phyloP scores from a whole-genome alignment of 37 sponge, comb jelly and placozoan genomes.

The Crambe crambe region DNA sequence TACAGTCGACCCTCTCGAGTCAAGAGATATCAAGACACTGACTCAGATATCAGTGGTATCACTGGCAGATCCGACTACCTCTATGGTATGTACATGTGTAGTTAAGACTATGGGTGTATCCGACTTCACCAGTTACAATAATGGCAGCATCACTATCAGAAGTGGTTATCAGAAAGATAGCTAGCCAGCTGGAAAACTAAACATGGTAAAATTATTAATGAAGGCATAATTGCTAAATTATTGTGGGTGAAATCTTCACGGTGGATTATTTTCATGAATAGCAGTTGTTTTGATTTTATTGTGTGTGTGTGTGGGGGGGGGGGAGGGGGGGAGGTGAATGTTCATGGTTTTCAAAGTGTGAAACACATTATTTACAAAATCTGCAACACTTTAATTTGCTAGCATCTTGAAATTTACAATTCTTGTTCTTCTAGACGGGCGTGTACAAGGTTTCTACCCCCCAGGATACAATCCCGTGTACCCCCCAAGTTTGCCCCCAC shows the following conservation, averaged over 20 bases:
- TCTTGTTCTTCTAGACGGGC: slow-evolving; percentile 9
- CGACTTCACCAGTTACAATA: too few species aligned
- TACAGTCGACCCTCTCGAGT: slow-evolving; percentile 56
- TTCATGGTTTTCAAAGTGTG: too few species aligned
- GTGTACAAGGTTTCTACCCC: slow-evolving; percentile 1
- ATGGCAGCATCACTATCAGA: too few species aligned
- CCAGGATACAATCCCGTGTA: slow-evolving; percentile 29
- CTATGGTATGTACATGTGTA: background rate
- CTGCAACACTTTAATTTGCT: too few species aligned
- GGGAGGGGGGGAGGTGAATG: too few species aligned
- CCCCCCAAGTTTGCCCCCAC: slow-evolving; percentile 1
- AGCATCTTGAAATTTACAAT: background rate
- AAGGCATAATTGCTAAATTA: too few species aligned
- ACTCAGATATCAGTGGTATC: slow-evolving; percentile 39
- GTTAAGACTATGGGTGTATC: background rate
- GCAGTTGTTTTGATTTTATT: background rate
- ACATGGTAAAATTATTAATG: too few species aligned
- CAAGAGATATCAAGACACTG: slow-evolving; percentile 39
- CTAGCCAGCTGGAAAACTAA: too few species aligned
- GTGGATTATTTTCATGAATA: too few species aligned
- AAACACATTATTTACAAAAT: too few species aligned
- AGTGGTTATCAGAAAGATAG: too few species aligned
- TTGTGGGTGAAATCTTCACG: too few species aligned
- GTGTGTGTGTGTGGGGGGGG: background rate
- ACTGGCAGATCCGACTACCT: slow-evolving; percentile 22